A percentile compares a stretch with the other conserved stretches of the same genome.
phyloP scores from a whole-genome alignment of 1,140 invertebrate species.

The Polypedilum pembai region DNA sequence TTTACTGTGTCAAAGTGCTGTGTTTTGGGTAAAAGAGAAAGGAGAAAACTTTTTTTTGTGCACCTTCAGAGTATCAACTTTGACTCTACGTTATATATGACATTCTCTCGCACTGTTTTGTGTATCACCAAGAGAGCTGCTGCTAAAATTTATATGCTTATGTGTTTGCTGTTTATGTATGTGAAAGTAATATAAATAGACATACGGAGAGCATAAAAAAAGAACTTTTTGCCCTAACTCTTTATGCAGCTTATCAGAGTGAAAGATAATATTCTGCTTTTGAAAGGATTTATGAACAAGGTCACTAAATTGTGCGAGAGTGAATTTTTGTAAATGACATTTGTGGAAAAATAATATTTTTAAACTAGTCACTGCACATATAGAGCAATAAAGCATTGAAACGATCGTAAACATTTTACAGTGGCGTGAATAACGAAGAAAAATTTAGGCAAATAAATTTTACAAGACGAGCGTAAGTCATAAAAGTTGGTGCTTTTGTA shows the following conservation, averaged over 20 bases:
- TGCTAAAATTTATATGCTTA: neutral
- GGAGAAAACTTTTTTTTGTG: neutral
- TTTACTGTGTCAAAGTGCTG: neutral
- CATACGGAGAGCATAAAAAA: no score
- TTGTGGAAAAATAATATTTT: neutral
- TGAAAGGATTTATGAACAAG: neutral
- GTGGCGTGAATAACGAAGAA: neutral
- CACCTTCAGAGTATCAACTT: neutral
- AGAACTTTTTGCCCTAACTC: no score
- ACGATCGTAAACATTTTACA: slow-evolving; percentile 12
- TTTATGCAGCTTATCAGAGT: no score
- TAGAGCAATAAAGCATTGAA: slow-evolving; percentile 14
- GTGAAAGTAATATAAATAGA: no score
- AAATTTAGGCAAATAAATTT: neutral
- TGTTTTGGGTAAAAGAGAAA: neutral
- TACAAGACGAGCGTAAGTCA: neutral
- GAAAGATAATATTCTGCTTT: neutral
- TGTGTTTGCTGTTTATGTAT: no score
- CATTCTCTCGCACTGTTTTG: neutral
- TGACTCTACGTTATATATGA: neutral
- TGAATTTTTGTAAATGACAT: neutral
- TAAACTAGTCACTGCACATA: neutral
- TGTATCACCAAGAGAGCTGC: neutral
- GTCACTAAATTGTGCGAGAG: no score
- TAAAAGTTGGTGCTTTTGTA: neutral